Evolutionary conservation across 2,797 vertebrate genomes (phyloP).

Genomic region (Macroramphosus scolopax): DNA sequence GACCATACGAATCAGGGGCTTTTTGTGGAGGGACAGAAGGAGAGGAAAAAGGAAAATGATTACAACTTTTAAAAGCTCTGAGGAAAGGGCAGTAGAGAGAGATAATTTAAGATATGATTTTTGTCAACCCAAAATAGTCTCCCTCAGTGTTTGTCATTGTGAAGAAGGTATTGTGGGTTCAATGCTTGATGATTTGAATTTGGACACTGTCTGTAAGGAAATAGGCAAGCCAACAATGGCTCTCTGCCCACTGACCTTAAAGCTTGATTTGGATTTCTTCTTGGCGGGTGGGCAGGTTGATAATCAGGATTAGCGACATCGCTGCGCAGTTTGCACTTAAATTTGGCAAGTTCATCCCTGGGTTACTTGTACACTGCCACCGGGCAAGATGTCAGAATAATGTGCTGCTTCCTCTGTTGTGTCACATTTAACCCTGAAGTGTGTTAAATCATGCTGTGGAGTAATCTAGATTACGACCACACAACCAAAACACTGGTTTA

Average conservation of each 20-base stretch:
- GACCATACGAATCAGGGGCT: conserved; percentile 56
- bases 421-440: conserved; percentile 64
- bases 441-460: conserved; percentile 49
- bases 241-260: conserved; percentile 2
- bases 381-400: conserved; percentile 45
- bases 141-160: conserved; percentile 14
- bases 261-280: conserved; percentile 34
- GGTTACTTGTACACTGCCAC: conserved; percentile 64
- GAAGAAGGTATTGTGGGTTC: neutral
- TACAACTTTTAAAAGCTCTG: conserved; percentile 44
- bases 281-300: conserved; percentile 10
- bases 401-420: conserved; percentile 29
- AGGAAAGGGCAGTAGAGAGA: conserved; percentile 38
- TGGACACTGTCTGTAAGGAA: conserved; percentile 1
- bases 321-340: conserved; percentile 2
- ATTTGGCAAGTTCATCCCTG: conserved; percentile 54
- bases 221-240: neutral
- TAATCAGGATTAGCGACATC: conserved; percentile 64
- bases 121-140: conserved; percentile 36
- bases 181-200: conserved; percentile 17
- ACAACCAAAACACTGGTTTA: conserved; percentile 37
- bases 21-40: conserved; percentile 53
- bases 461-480: conserved; percentile 59
- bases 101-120: conserved; percentile 40
- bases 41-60: conserved; percentile 60